These are phyloP conservation scores for Mungos mungo DNA, from an alignment of 2,113 vertebrate species.

Conservation along the genomic window DNA sequence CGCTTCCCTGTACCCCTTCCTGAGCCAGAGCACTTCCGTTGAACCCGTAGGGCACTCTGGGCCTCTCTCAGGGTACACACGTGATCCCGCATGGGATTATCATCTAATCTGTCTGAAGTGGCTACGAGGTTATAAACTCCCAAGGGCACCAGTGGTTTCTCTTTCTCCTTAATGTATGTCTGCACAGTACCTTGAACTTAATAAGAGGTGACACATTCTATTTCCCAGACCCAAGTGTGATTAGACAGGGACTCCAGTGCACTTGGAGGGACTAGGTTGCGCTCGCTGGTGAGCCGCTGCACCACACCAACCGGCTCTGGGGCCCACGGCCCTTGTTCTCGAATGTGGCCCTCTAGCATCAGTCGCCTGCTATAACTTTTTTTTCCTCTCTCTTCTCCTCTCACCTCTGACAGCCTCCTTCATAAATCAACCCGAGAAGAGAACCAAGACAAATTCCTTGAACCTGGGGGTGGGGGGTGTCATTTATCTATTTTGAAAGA, in stretches of 20 bases:
- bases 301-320: neutral
- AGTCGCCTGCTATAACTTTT: neutral
- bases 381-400: neutral
- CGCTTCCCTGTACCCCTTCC: neutral
- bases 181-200: neutral
- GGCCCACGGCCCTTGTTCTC: neutral
- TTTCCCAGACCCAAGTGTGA: neutral
- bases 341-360: neutral
- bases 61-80: neutral
- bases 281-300: neutral
- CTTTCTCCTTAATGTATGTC: neutral
- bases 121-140: neutral
- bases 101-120: neutral
- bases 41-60: neutral
- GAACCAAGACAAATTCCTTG: conserved; percentile 21
- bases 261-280: neutral
- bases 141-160: neutral
- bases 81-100: neutral
- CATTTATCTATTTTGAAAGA: conserved; percentile 11
- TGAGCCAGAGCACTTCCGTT: neutral
- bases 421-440: conserved; percentile 9
- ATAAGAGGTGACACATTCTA: neutral
- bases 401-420: neutral
- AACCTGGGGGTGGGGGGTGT: neutral
- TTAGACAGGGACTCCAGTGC: neutral